Percentiles rank a stretch among this genome's conserved stretches.
phyloP scores from a whole-genome alignment of 2,797 vertebrate genomes.

The Crocidura indochinensis region DNA sequence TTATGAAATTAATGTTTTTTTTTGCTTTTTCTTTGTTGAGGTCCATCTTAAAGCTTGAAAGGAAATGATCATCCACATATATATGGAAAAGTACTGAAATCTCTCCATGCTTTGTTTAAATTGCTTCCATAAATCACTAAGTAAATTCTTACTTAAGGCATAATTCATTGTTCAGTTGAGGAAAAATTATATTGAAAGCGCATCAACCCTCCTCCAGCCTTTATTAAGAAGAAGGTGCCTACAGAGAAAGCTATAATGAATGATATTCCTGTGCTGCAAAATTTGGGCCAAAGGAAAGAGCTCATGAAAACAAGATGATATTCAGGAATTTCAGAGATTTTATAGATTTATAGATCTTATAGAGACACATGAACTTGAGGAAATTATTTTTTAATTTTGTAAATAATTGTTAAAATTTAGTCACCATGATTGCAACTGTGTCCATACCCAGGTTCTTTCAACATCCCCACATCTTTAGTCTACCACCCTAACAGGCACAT shows the following conservation, averaged over 20 bases:
- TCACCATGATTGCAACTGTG: too few species aligned
- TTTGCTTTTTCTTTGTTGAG: conserved; percentile 60
- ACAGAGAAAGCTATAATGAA: background rate
- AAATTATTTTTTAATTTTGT: too few species aligned
- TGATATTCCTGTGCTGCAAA: background rate
- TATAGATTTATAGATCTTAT: conserved; percentile 18
- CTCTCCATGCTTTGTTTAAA: conserved; percentile 62
- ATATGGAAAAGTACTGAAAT: conserved; percentile 33
- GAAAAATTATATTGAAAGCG: background rate
- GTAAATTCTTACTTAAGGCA: conserved; percentile 26
- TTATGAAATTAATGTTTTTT: conserved; percentile 56
- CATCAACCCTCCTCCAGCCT: background rate
- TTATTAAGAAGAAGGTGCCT: background rate
- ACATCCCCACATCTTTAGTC: too few species aligned
- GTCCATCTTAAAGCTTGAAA: conserved; percentile 41
- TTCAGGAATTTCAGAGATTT: conserved; percentile 45
- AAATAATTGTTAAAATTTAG: too few species aligned
- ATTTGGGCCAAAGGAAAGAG: background rate
- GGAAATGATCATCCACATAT: conserved; percentile 2
- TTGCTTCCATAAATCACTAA: conserved; percentile 62
- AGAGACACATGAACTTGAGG: background rate
- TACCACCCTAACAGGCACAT: too few species aligned
- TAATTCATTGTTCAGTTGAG: conserved; percentile 52
- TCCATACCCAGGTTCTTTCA: too few species aligned
- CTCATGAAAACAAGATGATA: background rate